These are phyloP conservation scores for Drosophila basisetae DNA, from an alignment of 2,888 invertebrate genomes.

Conservation along the genomic window DNA sequence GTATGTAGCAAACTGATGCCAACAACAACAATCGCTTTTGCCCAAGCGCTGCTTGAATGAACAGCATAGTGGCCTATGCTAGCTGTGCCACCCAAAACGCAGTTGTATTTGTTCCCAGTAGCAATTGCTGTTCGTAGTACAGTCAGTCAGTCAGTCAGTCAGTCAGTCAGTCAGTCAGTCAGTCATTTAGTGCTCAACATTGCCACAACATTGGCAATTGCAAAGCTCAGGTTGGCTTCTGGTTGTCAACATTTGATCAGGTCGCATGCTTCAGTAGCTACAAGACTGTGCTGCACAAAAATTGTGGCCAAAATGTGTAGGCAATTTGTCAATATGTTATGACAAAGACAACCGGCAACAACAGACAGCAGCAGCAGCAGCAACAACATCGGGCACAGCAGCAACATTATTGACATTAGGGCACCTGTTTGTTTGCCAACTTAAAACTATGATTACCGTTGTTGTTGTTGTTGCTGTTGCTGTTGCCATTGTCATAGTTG, in stretches of 20 bases:
- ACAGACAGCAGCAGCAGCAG: conserved; percentile 20
- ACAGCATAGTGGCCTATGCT: not conserved
- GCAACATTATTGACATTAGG: conserved; percentile 76
- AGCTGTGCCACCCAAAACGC: conserved; percentile 16
- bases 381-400: conserved; percentile 29
- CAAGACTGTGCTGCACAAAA: conserved; percentile 42
- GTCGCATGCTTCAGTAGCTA: conserved; percentile 71
- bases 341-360: conserved; percentile 51
- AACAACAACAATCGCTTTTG: conserved; percentile 25
- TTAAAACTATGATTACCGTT: conserved; percentile 76
- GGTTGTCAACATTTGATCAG: conserved; percentile 65
- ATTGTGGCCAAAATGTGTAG: conserved; percentile 76
- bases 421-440: conserved; percentile 77
- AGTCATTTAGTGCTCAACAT: conserved; percentile 10
- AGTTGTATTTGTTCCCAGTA: conserved; percentile 11
- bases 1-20: conserved; percentile 25
- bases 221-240: conserved; percentile 19
- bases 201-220: conserved; percentile 13
- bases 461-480: conserved; percentile 42
- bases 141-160: conserved; percentile 17
- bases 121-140: conserved; percentile 12
- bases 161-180: conserved; percentile 9
- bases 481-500: conserved; percentile 47
- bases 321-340: conserved; percentile 78
- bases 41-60: conserved; percentile 40